Base-by-base conservation (phyloP, 2,888 invertebrate genomes). In the Criorhina ranunculi region DNA sequence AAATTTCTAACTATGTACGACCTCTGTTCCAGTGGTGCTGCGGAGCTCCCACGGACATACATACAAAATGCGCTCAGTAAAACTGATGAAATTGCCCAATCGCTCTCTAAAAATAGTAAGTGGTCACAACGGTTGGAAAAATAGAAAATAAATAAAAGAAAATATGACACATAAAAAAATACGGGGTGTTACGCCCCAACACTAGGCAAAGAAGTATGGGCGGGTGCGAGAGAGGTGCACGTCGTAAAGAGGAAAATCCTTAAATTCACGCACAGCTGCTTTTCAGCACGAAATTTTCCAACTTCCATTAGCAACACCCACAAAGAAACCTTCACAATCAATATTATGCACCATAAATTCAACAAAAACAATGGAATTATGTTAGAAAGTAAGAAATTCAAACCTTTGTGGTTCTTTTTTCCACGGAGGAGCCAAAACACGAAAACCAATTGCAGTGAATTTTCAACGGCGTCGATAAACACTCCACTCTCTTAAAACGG, bases 381-480 rank as follows among this genome's bases (percentile, higher is more conserved):
- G 3, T 19, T 51, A 12, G 19, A 64, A 42, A 40, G 59, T 60
- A n/a, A 5, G 29, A 49, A 33, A 49, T 46, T 19, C 87, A 86
- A 90, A 91, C 91, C 91, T 91, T 91, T 91, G 90, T 91, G 90
- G 89, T 90, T 91, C 91, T 91, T 90, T 91, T 90, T 88, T 90
- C 91, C 88, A 91, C 90, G 89, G 90, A 88, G 86, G 88, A 89
- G 89, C 90, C 91, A 90, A 91, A 91, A 90, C 91, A 91, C 90
- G 91, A 91, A 88, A 90, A 89, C 89, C 90, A 90, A 88, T 89
- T 90, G 89, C 90, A 91, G 88, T 90, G 89, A 89, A 90, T 90
- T 89, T 90, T 91, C 89, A 90, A 90, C 75, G 75, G 85, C 80
- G 85, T 85, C 75, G 85, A 85, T 42, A 80, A 85, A 70, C 79